Conservation (phyloP, 2,113 vertebrate genomes). For the Ptilonorhynchus violaceus region DNA sequence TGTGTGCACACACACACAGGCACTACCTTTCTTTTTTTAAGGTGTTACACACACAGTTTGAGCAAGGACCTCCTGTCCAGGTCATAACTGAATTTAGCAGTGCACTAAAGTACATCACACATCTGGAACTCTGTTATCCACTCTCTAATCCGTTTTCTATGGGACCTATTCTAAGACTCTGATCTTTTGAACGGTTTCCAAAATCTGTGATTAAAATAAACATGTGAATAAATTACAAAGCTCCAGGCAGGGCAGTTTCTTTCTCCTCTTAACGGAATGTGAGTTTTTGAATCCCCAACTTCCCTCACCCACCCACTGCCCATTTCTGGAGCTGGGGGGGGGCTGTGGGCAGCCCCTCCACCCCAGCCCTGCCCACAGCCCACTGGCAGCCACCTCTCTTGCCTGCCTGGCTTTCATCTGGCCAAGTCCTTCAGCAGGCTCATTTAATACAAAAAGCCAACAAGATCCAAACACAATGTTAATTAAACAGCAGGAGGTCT, state of each 20-base stretch:
- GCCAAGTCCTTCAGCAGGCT: background rate
- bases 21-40: background rate
- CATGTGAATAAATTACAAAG: constrained; percentile 25
- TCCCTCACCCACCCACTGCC: background rate
- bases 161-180: constrained; percentile 15
- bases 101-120: background rate
- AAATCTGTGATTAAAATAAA: constrained; percentile 33
- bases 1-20: background rate
- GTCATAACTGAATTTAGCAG: background rate
- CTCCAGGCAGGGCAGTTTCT: background rate
- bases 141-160: constrained; percentile 13
- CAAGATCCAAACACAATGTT: background rate
- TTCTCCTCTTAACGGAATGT: background rate
- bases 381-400: background rate
- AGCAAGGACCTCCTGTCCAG: background rate
- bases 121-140: background rate
- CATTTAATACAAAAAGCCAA: background rate
- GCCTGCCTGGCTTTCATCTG: background rate
- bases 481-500: background rate
- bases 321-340: background rate
- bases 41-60: background rate
- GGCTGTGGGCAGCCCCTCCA: background rate
- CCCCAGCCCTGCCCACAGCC: background rate
- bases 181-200: constrained; percentile 34
- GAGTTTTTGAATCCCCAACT: background rate